Evolutionary conservation across 2,113 vertebrate genomes (phyloP), one percentile per base, ranked within the genome.

Genomic region (Passer montanus): DNA sequence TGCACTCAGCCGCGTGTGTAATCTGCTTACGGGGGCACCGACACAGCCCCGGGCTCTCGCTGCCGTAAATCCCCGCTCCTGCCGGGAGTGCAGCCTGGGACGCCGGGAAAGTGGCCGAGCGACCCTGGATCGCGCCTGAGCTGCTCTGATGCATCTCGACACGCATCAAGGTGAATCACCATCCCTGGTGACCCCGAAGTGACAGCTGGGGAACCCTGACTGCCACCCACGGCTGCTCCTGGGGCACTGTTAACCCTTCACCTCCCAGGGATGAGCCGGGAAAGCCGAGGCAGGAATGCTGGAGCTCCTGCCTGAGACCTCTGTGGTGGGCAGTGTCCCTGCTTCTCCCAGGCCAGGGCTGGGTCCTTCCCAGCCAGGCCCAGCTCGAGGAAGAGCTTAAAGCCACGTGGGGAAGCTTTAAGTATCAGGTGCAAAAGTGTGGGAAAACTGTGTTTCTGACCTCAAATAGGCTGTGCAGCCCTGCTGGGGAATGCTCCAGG

Each of bases 141-240:
- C 80, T 67, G 90, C 93, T 87, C 74, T 93, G 74, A 95, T 96
- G 76, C 68, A 33, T 84, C 64, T 62, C 4, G 90, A 93, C 86
- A 77, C 8, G 44, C 60, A 70, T 96, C 95, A 90, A 94, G 72
- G 92, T 88, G 93, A 93, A 97, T 97, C 79, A 96, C 43, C 3
- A 1, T 94, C 24, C 78, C 7, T 3, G 87, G n/a, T 66, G 90
- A 66, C 50, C 90, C 37, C 58, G 4, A 22, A 47, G 53, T 49
- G 82, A 91, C 92, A 85, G 78, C 91, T 77, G 17, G 5, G 66
- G 68, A 72, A 15, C 18, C 68, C 70, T 81, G 7, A 2, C 15
- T 67, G 67, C 47, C 58, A 23, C 44, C 56, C 17, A 2, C 2
- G 8, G 63, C 83, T 66, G 22, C 58, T 88, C 88, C 59, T 24